Conservation (phyloP, 2,113 vertebrate species). For the Crotalus viridis region DNA sequence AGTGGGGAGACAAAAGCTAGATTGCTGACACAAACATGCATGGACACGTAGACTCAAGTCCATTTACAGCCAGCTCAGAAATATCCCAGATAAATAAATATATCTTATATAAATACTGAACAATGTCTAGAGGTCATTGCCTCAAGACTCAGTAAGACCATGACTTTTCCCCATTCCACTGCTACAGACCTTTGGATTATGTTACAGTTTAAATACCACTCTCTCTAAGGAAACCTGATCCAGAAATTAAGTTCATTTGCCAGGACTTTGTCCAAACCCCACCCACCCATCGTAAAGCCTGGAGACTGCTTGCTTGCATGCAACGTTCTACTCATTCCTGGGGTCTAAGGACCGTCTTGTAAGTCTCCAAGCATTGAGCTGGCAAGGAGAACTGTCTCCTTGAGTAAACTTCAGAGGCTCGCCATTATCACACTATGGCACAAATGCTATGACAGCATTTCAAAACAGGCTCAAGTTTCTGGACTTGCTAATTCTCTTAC, state of each 20-base stretch:
- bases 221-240: background rate
- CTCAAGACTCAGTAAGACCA: background rate
- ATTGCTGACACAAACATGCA: background rate
- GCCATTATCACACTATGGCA: background rate
- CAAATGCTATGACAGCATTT: background rate
- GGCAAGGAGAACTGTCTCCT: background rate
- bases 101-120: background rate
- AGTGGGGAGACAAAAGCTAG: too few species aligned
- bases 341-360: background rate
- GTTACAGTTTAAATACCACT: conserved; percentile 10
- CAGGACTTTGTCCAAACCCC: background rate
- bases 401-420: background rate
- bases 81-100: background rate
- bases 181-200: background rate
- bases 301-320: background rate
- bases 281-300: background rate
- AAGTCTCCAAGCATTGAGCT: background rate
- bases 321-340: background rate
- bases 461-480: background rate
- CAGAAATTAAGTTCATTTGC: background rate
- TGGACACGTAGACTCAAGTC: background rate
- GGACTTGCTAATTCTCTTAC: background rate
- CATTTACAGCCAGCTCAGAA: background rate
- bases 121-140: background rate
- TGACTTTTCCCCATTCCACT: too few species aligned